Conservation (phyloP, 1,140 invertebrate species). For the Bombus sylvicola region DNA sequence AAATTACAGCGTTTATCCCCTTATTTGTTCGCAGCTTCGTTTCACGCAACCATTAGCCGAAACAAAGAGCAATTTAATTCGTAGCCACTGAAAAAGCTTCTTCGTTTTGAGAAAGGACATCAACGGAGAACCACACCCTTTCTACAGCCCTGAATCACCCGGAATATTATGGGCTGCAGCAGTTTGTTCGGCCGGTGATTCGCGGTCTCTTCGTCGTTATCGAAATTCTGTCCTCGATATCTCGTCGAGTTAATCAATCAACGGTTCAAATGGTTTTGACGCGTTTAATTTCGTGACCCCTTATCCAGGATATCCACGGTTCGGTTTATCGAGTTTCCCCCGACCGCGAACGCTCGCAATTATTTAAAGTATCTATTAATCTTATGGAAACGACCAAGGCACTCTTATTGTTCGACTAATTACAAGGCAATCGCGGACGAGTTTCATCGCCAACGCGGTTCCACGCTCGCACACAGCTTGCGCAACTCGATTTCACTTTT, state of each 20-base stretch:
- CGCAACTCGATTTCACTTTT: background rate
- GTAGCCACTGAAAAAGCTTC: too few species aligned
- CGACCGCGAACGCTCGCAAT: background rate
- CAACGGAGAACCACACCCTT: too few species aligned
- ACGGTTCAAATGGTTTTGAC: constrained; percentile 43
- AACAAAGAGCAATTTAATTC: background rate
- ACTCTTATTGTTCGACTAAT: background rate
- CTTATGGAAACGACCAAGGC: background rate
- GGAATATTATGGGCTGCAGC: constrained; percentile 5
- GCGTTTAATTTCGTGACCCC: constrained; percentile 25
- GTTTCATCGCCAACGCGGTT: too few species aligned
- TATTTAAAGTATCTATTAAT: constrained; percentile 10
- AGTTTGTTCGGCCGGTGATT: constrained; percentile 7
- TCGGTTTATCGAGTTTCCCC: background rate
- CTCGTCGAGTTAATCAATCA: constrained; percentile 49
- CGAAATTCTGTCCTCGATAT: constrained; percentile 42
- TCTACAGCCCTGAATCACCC: background rate
- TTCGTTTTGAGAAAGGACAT: too few species aligned
- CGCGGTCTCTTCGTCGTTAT: constrained; percentile 21
- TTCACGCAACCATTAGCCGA: too few species aligned
- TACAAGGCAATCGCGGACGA: background rate
- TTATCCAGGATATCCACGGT: background rate
- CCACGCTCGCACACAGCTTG: background rate
- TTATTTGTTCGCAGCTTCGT: background rate
- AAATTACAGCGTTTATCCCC: background rate